Percentiles rank a stretch among this genome's conserved stretches.
These are phyloP conservation scores for Drosophila arizonae DNA, from an alignment of 1,140 invertebrate genomes.

Conservation along the genomic window DNA sequence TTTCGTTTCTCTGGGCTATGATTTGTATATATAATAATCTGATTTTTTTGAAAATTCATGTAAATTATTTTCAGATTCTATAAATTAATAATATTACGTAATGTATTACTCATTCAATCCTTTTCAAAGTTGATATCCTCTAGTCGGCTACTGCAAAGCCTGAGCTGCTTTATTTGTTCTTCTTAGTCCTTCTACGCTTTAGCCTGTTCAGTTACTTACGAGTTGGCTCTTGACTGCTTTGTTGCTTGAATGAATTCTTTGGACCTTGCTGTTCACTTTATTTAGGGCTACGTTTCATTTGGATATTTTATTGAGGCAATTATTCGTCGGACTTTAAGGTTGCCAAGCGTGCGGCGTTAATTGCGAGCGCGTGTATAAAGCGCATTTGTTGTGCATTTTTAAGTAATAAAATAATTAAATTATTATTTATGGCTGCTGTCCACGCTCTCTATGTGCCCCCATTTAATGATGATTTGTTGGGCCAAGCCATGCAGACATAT, in stretches of 20 bases:
- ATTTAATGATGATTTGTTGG: slow-evolving; percentile 67
- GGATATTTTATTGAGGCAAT: slow-evolving; percentile 39
- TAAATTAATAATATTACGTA: too few species aligned
- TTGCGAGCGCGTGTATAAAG: slow-evolving; percentile 63
- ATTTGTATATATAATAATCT: too few species aligned
- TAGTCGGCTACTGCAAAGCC: background rate
- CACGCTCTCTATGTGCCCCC: slow-evolving; percentile 24
- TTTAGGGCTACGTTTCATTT: slow-evolving; percentile 41
- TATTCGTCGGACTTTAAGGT: slow-evolving; percentile 30
- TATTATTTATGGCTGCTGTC: slow-evolving; percentile 61
- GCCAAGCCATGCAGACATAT: slow-evolving; percentile 44
- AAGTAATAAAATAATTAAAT: slow-evolving; percentile 79
- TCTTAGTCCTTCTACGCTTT: background rate
- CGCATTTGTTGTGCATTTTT: slow-evolving; percentile 70
- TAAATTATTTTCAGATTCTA: too few species aligned
- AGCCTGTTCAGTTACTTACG: slow-evolving; percentile 21
- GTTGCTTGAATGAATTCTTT: slow-evolving; percentile 31
- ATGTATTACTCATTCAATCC: too few species aligned
- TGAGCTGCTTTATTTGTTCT: background rate
- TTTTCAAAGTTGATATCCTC: background rate
- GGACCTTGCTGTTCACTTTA: slow-evolving; percentile 24
- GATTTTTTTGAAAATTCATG: too few species aligned
- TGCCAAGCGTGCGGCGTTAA: slow-evolving; percentile 56
- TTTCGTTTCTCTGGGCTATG: too few species aligned
- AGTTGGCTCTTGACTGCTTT: slow-evolving; percentile 42